phyloP scores from a whole-genome alignment of 2,888 invertebrate genomes.

The Caenorhabditis sulstoni region DNA sequence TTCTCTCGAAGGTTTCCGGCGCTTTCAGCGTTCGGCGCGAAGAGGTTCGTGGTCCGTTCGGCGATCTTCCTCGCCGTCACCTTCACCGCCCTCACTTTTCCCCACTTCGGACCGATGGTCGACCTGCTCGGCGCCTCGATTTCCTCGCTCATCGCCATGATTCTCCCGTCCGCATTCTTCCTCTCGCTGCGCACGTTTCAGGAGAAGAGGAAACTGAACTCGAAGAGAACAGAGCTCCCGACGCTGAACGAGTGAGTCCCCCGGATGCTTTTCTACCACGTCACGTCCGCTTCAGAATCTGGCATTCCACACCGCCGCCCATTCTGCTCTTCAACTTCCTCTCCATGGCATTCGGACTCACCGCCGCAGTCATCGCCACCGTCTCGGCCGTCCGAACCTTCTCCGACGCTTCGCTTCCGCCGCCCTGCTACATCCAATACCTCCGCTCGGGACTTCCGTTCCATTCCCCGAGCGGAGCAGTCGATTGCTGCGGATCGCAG shows the following conservation, averaged over 20 bases:
- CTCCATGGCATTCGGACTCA: conserved; percentile 64
- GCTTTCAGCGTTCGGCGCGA: conserved; percentile 50
- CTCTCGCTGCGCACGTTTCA: conserved; percentile 54
- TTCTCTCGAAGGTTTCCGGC: background rate
- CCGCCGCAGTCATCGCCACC: conserved; percentile 72
- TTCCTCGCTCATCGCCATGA: conserved; percentile 61
- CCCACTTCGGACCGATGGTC: conserved; percentile 76
- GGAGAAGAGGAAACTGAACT: conserved; percentile 10
- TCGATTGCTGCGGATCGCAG: conserved; percentile 62
- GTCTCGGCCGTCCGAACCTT: conserved; percentile 67
- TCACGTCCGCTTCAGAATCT: conserved; percentile 10
- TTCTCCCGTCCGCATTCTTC: conserved; percentile 67
- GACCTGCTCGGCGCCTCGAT: conserved; percentile 67
- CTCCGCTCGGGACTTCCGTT: conserved; percentile 38
- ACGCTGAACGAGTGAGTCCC: conserved; percentile 20
- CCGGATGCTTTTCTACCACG: background rate
- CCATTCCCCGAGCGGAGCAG: conserved; percentile 23
- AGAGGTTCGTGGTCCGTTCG: conserved; percentile 71
- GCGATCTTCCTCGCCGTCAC: conserved; percentile 66
- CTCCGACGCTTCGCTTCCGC: conserved; percentile 61
- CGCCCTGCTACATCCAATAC: conserved; percentile 73
- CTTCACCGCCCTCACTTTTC: conserved; percentile 71
- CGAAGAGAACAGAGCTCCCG: conserved; percentile 12
- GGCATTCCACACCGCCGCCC: conserved; percentile 34
- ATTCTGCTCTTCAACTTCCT: conserved; percentile 65